These are phyloP conservation scores for Propithecus deckenii DNA, from an alignment of 2,797 vertebrate species.

Conservation along the genomic window DNA sequence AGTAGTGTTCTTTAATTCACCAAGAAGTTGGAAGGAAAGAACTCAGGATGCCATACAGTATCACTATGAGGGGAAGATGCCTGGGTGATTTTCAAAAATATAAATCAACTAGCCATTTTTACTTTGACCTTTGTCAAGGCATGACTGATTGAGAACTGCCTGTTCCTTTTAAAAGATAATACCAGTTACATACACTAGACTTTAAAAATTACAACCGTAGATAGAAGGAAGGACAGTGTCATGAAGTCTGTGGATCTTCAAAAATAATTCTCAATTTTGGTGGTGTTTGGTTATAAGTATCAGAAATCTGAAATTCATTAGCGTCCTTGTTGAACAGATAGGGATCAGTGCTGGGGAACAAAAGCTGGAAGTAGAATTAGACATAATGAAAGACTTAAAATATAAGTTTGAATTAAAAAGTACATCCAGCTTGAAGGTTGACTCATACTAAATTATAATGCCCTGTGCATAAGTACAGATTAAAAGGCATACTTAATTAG, in stretches of 20 bases:
- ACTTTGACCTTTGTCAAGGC: not conserved
- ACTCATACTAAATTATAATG: constrained; percentile 57
- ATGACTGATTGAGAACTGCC: not conserved
- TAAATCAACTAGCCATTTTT: not conserved
- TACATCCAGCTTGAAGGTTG: constrained; percentile 32
- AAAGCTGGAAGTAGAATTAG: constrained; percentile 54
- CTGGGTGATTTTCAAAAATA: not conserved
- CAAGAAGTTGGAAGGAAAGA: not conserved
- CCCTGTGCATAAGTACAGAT: not conserved
- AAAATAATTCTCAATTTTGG: not conserved
- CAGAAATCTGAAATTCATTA: constrained; percentile 41
- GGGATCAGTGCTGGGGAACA: not conserved
- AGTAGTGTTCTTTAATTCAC: not conserved
- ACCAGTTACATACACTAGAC: not conserved
- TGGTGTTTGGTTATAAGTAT: not conserved
- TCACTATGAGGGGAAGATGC: not conserved
- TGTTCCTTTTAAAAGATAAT: not conserved
- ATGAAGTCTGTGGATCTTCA: not conserved
- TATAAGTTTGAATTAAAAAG: constrained; percentile 64
- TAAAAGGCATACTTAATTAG: constrained; percentile 35
- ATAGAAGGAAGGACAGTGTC: not conserved
- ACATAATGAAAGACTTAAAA: constrained; percentile 61
- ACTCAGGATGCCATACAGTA: not conserved
- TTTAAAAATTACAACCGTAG: not conserved
- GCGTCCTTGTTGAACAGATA: not conserved